Evolutionary conservation across 2,113 vertebrate species (phyloP).

Genomic region (Chrysemys picta): DNA sequence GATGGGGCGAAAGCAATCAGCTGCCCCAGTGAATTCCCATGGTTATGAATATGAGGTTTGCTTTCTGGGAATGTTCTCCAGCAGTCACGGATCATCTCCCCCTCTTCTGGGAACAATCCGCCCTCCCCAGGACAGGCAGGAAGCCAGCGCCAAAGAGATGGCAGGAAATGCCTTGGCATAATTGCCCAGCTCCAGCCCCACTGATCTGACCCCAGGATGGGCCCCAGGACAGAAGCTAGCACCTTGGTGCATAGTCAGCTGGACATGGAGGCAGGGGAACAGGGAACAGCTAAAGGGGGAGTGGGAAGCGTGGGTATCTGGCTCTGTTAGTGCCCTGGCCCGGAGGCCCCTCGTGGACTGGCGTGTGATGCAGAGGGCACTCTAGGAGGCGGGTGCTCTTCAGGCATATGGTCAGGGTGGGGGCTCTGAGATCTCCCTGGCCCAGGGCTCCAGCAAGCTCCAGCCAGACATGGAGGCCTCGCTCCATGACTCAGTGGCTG

Average conservation of each 20-base stretch:
- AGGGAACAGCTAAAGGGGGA: not conserved
- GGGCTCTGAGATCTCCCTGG: too few relatives aligned
- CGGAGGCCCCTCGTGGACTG: too few relatives aligned
- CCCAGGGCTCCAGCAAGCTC: not conserved
- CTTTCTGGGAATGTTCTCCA: not conserved
- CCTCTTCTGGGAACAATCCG: too few relatives aligned
- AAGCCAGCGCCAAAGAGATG: not conserved
- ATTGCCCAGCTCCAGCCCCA: not conserved
- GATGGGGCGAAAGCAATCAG: not conserved
- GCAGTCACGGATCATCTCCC: too few relatives aligned
- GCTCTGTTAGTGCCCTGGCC: not conserved
- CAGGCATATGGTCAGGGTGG: not conserved
- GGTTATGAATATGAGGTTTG: not conserved
- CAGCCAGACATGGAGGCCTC: not conserved
- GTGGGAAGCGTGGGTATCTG: not conserved
- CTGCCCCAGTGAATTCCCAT: not conserved
- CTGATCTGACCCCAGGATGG: not conserved
- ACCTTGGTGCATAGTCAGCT: not conserved
- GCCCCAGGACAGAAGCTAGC: not conserved
- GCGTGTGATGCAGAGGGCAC: not conserved
- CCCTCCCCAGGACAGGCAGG: not conserved
- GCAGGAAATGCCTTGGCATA: too few relatives aligned
- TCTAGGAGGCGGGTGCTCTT: not conserved
- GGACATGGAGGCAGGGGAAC: not conserved
- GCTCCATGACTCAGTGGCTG: not conserved